Conservation (phyloP, 1,140 invertebrate genomes). For the Anagrus nilaparvatae region DNA sequence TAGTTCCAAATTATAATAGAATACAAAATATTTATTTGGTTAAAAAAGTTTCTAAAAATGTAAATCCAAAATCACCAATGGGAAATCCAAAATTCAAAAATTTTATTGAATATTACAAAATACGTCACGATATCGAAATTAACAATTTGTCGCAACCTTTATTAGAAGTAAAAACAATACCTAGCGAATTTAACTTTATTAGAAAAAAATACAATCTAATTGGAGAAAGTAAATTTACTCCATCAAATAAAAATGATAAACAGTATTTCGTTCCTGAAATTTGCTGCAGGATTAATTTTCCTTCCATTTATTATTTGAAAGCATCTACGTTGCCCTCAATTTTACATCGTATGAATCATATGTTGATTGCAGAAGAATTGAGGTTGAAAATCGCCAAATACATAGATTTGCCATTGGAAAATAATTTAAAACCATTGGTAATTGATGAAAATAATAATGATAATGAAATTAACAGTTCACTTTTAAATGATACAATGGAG, state of each 20-base stretch:
- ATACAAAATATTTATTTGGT: conserved; percentile 58
- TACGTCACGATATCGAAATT: conserved; percentile 67
- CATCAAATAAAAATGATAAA: conserved; percentile 50
- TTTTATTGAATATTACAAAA: conserved; percentile 72
- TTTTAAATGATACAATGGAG: background rate
- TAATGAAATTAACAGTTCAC: too few species aligned
- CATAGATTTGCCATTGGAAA: conserved; percentile 25
- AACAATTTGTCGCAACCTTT: conserved; percentile 67
- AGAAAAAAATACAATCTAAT: too few species aligned
- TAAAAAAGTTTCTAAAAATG: conserved; percentile 66
- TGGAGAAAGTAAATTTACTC: conserved; percentile 37
- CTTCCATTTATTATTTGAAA: conserved; percentile 83
- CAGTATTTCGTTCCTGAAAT: conserved; percentile 87
- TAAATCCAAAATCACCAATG: conserved; percentile 72
- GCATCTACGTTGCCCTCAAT: conserved; percentile 79
- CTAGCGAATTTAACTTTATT: conserved; percentile 64
- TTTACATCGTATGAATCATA: conserved; percentile 65
- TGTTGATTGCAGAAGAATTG: conserved; percentile 75
- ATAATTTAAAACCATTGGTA: conserved; percentile 20
- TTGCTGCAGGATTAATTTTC: conserved; percentile 74
- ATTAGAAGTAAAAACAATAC: conserved; percentile 81
- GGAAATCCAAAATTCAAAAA: conserved; percentile 62
- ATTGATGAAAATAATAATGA: too few species aligned
- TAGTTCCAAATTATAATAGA: conserved; percentile 32
- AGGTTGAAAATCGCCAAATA: conserved; percentile 46